Evolutionary conservation across 2,113 vertebrate species (phyloP).

Genomic region (Bambusicola thoracicus): DNA sequence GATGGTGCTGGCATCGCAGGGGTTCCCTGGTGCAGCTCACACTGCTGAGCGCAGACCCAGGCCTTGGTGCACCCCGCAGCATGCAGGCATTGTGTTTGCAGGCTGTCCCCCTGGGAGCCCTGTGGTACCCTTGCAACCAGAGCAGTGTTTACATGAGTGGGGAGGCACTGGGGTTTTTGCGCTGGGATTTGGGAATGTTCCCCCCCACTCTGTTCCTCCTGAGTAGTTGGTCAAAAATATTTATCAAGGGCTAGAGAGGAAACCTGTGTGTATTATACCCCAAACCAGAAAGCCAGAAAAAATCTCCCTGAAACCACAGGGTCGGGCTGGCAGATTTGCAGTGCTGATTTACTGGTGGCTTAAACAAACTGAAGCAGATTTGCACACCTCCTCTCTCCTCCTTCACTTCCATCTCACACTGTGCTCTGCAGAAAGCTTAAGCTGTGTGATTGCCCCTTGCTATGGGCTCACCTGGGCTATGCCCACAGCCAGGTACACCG

Average conservation of each 20-base stretch:
- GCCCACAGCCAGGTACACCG: rapidly evolving
- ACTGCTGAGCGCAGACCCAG: rapidly evolving
- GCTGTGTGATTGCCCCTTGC: background rate
- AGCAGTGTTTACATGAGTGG: background rate
- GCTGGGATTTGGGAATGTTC: background rate
- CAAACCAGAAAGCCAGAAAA: constrained; percentile 55
- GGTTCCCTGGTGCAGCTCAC: rapidly evolving
- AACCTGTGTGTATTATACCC: constrained; percentile 31
- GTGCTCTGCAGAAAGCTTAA: background rate
- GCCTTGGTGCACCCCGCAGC: background rate
- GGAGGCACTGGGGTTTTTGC: background rate
- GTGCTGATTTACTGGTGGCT: background rate
- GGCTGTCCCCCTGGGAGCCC: background rate
- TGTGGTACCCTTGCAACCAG: background rate
- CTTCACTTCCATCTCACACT: background rate
- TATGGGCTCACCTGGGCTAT: rapidly evolving
- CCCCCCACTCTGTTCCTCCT: background rate
- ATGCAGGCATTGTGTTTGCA: rapidly evolving
- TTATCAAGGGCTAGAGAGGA: constrained; percentile 53
- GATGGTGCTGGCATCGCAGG: rapidly evolving
- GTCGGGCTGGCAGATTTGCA: constrained; percentile 38
- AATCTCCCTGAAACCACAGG: constrained; percentile 36
- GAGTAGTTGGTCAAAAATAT: constrained; percentile 36
- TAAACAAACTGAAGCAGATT: constrained; percentile 16
- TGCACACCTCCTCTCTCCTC: background rate